Base-by-base conservation (phyloP, 1,140 invertebrate species). In the Danaus melanippus region DNA sequence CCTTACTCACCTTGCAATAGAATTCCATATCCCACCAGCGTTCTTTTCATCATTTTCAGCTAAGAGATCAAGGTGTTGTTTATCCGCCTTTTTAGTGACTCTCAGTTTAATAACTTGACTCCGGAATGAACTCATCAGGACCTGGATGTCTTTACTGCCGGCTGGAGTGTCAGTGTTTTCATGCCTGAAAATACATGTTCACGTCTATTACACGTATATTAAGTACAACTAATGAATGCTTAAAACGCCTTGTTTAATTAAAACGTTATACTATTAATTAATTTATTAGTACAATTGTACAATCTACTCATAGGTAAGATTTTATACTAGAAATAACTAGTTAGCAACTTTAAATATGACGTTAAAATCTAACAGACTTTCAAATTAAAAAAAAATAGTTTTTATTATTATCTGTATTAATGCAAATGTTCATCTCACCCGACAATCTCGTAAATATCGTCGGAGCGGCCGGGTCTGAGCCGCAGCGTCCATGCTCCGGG, bases 401-500 rank as follows among this genome's bases (percentile, higher is more conserved):
- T 32, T 5, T 32, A 32, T 32, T 32, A 7, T 8, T 32, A 32
- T 32, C 7, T 32, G 21, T 7, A 4, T 32, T 7, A 32, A 7
- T 32, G 21, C 21, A 21, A 46, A 63, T 9, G 7, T 5, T 39
- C 9, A 44, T 71, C 64, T 69, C 80, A 91, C 90, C 91, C 92
- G 12, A 91, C 90, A 69, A 96, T 93, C 70, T 94, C 93, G 76
- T 98, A 99, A 54, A 99, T 96, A 53, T 99, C 97, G 12, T 92
- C 90, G 5, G 97, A 99, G 65, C 96, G 90, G 12, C 98, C 98
- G 50, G 98, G 95, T 46, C 98, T 89, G 10, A 95, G 87, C 10
- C 92, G 88, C 42, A 99, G 84, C 9, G 93, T 84, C 98, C 98
- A 99, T 40, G 96, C 93, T 2, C 98, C 98, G 10, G 98, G 98